phyloP scores from a whole-genome alignment of 2,797 vertebrate species.

The Phoebastria nigripes region DNA sequence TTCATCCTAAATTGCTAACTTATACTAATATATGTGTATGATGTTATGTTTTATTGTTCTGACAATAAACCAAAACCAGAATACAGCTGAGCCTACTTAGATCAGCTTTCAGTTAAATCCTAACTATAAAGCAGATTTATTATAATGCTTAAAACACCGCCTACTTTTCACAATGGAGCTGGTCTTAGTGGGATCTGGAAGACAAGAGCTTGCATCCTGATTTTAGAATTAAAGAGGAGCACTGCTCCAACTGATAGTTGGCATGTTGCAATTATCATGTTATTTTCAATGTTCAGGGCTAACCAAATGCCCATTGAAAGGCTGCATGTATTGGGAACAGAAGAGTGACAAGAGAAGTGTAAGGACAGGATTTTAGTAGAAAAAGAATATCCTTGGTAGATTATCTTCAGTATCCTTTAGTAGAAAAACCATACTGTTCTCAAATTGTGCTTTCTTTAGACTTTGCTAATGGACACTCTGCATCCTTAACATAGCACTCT shows the following conservation, averaged over 20 bases:
- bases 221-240: background rate
- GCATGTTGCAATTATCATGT: background rate
- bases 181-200: background rate
- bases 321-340: background rate
- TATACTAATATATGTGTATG: background rate
- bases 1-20: background rate
- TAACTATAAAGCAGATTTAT: background rate
- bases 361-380: background rate
- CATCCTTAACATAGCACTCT: background rate
- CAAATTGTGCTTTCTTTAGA: background rate
- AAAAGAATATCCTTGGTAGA: background rate
- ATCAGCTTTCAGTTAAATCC: background rate
- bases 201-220: background rate
- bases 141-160: background rate
- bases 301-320: background rate
- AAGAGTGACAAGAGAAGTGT: background rate
- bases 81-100: background rate
- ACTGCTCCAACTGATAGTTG: background rate
- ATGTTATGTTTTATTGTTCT: background rate
- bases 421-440: background rate
- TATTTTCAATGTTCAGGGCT: rapidly evolving
- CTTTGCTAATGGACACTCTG: background rate
- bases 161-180: background rate
- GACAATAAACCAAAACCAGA: background rate
- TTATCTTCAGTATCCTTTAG: background rate